Percentiles rank a stretch among this genome's conserved stretches.
phyloP scores from a whole-genome alignment of 1,140 invertebrate species.

The Neodiprion lecontei region DNA sequence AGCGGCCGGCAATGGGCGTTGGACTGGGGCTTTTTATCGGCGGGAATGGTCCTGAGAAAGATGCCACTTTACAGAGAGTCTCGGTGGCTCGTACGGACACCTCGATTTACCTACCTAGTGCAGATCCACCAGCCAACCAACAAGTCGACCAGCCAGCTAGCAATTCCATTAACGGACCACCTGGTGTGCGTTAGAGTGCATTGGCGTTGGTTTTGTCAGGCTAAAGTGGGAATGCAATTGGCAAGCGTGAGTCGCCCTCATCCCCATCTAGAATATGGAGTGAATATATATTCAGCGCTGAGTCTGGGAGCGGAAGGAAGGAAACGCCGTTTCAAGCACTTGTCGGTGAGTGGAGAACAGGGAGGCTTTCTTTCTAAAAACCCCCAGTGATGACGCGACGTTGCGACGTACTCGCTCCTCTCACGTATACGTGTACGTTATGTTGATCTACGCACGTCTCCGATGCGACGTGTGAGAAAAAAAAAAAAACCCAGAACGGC shows the following conservation, averaged over 20 bases:
- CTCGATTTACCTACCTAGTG: background rate
- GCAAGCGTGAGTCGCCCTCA: background rate
- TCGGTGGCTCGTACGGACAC: background rate
- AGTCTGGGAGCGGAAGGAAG: too few relatives aligned
- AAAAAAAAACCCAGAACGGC: too few relatives aligned
- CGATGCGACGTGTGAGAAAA: too few relatives aligned
- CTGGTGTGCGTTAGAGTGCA: constrained; percentile 4
- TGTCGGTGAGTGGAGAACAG: background rate
- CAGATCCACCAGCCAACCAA: background rate
- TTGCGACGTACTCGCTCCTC: too few relatives aligned
- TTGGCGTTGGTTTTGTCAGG: constrained; percentile 4
- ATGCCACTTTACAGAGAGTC: background rate
- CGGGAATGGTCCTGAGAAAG: background rate
- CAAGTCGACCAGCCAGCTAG: background rate
- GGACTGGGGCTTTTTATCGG: background rate
- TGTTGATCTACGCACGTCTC: too few relatives aligned
- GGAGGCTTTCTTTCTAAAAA: background rate
- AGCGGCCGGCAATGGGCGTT: too few relatives aligned
- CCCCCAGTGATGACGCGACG: background rate
- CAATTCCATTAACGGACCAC: constrained; percentile 5
- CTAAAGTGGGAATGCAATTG: constrained; percentile 5
- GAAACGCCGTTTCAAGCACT: too few relatives aligned
- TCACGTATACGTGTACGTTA: too few relatives aligned
- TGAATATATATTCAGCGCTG: background rate
- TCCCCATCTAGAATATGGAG: background rate